Evolutionary conservation across 2,113 vertebrate species (phyloP).

Genomic region (Eulacestoma nigropectus): DNA sequence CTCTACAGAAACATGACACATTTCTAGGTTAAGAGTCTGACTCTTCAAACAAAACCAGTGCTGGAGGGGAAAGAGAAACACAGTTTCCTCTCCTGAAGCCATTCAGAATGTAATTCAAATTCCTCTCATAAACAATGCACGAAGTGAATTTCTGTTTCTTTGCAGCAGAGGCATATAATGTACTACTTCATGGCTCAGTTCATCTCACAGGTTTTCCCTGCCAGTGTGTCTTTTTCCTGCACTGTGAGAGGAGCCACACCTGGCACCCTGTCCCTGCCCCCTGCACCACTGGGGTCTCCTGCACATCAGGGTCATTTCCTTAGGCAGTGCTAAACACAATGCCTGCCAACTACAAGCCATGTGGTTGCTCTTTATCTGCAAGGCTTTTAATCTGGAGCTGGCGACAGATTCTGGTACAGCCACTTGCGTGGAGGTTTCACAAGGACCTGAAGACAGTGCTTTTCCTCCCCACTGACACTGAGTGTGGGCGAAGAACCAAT

Average conservation of each 20-base stretch:
- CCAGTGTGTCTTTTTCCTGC: neutral
- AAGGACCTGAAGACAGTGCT: neutral
- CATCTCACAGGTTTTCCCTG: neutral
- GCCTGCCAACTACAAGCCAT: neutral
- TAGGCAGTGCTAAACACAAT: neutral
- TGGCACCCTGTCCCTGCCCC: neutral
- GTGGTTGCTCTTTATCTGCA: neutral
- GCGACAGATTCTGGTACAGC: neutral
- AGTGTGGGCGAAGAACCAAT: neutral
- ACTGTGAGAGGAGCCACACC: neutral
- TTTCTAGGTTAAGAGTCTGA: neutral
- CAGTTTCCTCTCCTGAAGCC: neutral
- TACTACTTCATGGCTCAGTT: neutral
- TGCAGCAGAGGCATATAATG: neutral
- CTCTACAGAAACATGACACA: slow-evolving; percentile 73
- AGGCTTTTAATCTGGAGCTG: neutral
- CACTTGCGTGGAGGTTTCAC: neutral
- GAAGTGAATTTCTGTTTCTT: neutral
- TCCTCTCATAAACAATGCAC: neutral
- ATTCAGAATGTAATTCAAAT: neutral
- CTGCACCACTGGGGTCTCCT: neutral
- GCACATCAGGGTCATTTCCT: neutral
- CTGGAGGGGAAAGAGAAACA: neutral
- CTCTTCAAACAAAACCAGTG: neutral
- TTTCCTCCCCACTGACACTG: neutral